Evolutionary conservation across 2,888 invertebrate species (phyloP), one percentile per base, ranked within the genome.

Genomic region (Exocentrus adspersus): DNA sequence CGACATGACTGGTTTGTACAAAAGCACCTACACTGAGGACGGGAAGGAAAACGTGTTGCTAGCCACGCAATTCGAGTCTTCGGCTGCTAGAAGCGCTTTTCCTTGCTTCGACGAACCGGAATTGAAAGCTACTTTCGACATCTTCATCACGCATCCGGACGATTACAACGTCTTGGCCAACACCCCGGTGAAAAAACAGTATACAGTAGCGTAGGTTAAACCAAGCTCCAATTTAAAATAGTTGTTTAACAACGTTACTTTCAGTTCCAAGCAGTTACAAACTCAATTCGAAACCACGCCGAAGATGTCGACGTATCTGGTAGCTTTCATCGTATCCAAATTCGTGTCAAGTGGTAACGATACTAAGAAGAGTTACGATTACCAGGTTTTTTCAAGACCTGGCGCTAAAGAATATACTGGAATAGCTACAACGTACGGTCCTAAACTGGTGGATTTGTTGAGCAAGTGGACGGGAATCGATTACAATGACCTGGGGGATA

Each of bases 81-180:
- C 87, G 0, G 85, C 86, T 61, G 89, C 90, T 0, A 86, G 91
- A 0, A 84, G 86, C 45, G 91, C 88, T 0, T 92, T 92, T 78
- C 92, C 92, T 0, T 92, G 92, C 75, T 92, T 89, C 75, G 92
- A 92, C 72, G 90, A 91, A 74, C 92, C 93, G 0, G 83, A 83
- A 0, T 79, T 87, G 30, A 92, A 92, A 75, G 89, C 92, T 0
- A 81, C 82, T 12, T 92, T 91, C 75, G 83, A 85, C 84, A 21
- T 74, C 1, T 59, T 59, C 1, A 68, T 72, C 7, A 62, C 63
- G 0, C 87, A 90, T 45, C 84, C 86, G 3, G 72, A 72, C 1
- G 72, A 71, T 1, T 83, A 82, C 56, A 64, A 42, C 1, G 71
- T 60, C 21, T 42, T 75, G 10, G 59, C 68, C 14, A 76, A 75